Evolutionary conservation across 2,113 vertebrate species (phyloP).

Genomic region (Apaloderma vittatum): DNA sequence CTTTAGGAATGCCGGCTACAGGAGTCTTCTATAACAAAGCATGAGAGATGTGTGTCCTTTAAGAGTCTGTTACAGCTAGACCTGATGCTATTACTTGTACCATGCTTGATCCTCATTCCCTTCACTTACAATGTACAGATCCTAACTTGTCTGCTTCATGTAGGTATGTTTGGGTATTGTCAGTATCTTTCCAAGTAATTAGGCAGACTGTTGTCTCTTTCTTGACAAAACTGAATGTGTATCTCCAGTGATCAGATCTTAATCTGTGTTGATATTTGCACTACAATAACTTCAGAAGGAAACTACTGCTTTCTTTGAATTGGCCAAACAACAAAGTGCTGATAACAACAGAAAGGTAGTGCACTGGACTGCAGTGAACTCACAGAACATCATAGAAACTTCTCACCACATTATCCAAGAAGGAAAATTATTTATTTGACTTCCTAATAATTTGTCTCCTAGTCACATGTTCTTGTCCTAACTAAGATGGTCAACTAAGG

Average conservation of each 20-base stretch:
- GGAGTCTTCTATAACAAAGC: neutral
- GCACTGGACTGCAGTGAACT: neutral
- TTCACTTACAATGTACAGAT: neutral
- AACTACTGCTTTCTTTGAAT: neutral
- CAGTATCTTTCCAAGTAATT: neutral
- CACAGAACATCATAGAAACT: neutral
- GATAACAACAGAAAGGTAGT: neutral
- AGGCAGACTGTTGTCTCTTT: neutral
- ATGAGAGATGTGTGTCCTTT: neutral
- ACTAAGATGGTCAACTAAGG: neutral
- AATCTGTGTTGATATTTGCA: neutral
- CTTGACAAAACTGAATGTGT: neutral
- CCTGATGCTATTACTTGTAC: neutral
- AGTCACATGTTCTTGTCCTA: neutral
- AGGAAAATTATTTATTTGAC: neutral
- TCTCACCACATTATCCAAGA: neutral
- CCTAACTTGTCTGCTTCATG: neutral
- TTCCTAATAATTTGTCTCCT: neutral
- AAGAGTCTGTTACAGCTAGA: accelerated
- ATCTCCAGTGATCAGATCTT: neutral
- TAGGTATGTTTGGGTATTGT: neutral
- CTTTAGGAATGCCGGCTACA: neutral
- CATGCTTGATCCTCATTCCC: neutral
- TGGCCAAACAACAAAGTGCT: neutral
- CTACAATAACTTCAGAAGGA: neutral